Evolutionary conservation across 1,140 invertebrate genomes (phyloP).

Genomic region (Drosophila miranda): DNA sequence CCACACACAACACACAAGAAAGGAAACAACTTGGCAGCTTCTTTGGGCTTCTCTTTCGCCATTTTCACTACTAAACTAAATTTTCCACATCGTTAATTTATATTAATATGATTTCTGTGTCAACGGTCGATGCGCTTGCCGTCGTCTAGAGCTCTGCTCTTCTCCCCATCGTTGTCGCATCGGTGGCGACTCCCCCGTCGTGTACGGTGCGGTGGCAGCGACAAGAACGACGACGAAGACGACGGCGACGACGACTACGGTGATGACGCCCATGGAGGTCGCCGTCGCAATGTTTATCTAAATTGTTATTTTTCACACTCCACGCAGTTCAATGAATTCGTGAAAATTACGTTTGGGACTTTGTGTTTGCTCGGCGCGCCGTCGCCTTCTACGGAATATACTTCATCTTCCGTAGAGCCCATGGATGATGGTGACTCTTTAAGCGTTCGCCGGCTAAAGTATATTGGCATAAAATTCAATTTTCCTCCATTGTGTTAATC

Average conservation of each 20-base stretch:
- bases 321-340: conserved; percentile 82
- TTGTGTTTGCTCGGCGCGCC: conserved; percentile 70
- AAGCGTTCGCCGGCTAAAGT: conserved; percentile 47
- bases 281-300: conserved; percentile 82
- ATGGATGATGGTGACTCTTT: conserved; percentile 46
- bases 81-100: conserved; percentile 83
- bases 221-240: conserved; percentile 26
- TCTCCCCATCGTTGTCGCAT: conserved; percentile 9
- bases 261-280: conserved; percentile 72
- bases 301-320: conserved; percentile 83
- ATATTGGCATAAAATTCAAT: conserved; percentile 79
- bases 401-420: conserved; percentile 26
- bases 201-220: too few relatives aligned
- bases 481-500: conserved; percentile 76
- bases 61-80: conserved; percentile 82
- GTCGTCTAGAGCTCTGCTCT: conserved; percentile 42
- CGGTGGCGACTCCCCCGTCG: conserved; percentile 44
- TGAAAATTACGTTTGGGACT: conserved; percentile 82
- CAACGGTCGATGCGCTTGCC: conserved; percentile 68
- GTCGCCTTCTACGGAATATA: conserved; percentile 8
- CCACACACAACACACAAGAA: conserved; percentile 6
- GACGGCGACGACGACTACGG: conserved; percentile 5
- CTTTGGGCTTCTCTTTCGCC: conserved; percentile 35
- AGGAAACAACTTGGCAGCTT: conserved; percentile 32
- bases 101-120: conserved; percentile 83